Evolutionary conservation across 2,797 vertebrate species (phyloP).

Genomic region (Cryptoblepharus egeriae): DNA sequence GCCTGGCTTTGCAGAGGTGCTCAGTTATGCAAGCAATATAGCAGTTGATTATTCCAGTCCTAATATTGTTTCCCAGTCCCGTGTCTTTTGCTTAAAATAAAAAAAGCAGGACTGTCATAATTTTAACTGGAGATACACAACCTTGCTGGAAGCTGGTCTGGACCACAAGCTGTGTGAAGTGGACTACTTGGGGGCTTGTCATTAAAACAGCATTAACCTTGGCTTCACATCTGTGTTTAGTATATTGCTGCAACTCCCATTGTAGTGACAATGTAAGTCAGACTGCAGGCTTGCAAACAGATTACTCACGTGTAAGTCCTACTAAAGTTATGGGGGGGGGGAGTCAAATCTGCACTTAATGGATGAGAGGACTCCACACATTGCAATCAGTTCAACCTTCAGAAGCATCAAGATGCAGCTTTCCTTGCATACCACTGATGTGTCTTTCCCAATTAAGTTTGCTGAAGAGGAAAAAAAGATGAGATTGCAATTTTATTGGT

Average conservation of each 20-base stretch:
- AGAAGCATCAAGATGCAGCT: not conserved
- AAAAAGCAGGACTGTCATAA: not conserved
- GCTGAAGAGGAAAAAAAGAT: not conserved
- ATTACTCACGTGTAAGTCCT: not conserved
- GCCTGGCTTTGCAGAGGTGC: not conserved
- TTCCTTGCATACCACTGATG: not conserved
- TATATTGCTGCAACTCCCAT: not conserved
- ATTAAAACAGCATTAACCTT: slow-evolving; percentile 22
- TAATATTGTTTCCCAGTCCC: not conserved
- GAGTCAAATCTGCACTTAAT: not conserved
- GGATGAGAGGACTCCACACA: not conserved
- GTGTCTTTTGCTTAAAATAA: not conserved
- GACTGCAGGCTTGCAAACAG: not conserved
- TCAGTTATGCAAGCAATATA: rapidly evolving
- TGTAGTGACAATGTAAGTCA: not conserved
- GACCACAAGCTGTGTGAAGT: not conserved
- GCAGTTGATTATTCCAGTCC: rapidly evolving
- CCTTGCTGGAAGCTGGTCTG: not conserved
- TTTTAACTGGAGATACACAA: not conserved
- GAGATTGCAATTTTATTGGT: not conserved
- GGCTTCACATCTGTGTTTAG: not conserved
- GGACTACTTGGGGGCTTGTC: not conserved
- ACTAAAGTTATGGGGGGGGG: not conserved
- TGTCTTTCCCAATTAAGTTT: not conserved
- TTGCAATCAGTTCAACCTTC: not conserved